These are phyloP conservation scores for Drosophila melanosoma DNA, from an alignment of 2,888 invertebrate species.

Conservation along the genomic window DNA sequence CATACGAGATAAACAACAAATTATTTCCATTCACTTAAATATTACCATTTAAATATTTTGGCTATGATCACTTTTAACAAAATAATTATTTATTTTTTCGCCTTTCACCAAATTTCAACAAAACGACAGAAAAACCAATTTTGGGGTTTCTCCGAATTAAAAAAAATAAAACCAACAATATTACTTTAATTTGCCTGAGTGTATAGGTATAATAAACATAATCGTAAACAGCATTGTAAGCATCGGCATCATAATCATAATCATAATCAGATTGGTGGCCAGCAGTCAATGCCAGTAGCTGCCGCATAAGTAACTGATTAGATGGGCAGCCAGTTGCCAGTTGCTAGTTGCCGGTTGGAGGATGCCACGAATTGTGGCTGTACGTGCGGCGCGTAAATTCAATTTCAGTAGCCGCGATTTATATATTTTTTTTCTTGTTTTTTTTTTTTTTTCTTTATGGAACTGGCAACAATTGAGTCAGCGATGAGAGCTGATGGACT, in stretches of 20 bases:
- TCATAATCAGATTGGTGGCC: conserved; percentile 53
- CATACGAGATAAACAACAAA: background rate
- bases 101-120: background rate
- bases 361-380: conserved; percentile 83
- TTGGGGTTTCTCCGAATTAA: background rate
- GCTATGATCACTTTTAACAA: background rate
- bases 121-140: background rate
- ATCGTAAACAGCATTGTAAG: conserved; percentile 36
- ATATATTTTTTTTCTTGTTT: conserved; percentile 4
- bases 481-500: conserved; percentile 50
- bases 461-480: conserved; percentile 53
- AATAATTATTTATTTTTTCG: background rate
- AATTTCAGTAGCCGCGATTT: conserved; percentile 74
- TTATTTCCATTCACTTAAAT: background rate
- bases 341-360: conserved; percentile 28
- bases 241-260: conserved; percentile 33
- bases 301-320: conserved; percentile 59
- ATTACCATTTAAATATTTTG: background rate
- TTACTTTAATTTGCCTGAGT: background rate
- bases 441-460: conserved; percentile 30
- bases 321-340: conserved; percentile 33
- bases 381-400: conserved; percentile 84
- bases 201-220: conserved; percentile 21
- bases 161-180: background rate
- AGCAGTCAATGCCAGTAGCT: conserved; percentile 44